Base-by-base conservation (phyloP, 2,888 invertebrate species). In the Orchesella flavescens region DNA sequence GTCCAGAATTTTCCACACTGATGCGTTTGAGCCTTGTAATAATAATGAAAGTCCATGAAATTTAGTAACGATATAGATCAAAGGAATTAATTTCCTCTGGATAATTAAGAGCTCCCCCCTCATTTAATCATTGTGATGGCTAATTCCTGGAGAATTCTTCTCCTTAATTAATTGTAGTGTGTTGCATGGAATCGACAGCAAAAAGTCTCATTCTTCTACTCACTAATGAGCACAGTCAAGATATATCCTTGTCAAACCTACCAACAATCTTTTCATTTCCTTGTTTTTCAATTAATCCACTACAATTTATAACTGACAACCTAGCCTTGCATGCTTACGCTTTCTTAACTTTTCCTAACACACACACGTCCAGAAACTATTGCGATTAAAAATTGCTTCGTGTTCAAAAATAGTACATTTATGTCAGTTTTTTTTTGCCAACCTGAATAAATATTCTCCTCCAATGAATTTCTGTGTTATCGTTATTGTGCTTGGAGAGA, bases 21-120 rank as follows among this genome's bases (percentile, higher is more conserved):
- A 34, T 34, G 34, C 34, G 34, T 34, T 4, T 34, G n/a, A n/a
- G n/a, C n/a, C 34, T 34, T 34, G 2, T 34, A 2, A 34, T 34
- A 34, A 34, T 7, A 7, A 34, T 34, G 34, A 4, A 34, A 34
- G n/a, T n/a, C n/a, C 34, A 34, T 34, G 34, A 4, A 34, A 34
- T 34, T 34, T 34, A 55, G 72, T 57, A 34, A 68, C 46, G 68
- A 77, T 57, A 59, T 69, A 71, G 57, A 78, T 78, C 78, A 78
- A 78, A 78, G 78, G 78, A 78, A 78, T 78, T 78, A 78, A 78
- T 78, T 78, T 78, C 69, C 44, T 59, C 78, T 34, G 69, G 69
- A 68, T 78, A 78, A 78, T 69, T 78, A 69, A 78, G 78, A 78
- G 78, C 63, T 68, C 49, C 61, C 77, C 34, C 69, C 78, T 78